A percentile compares a stretch with the other conserved stretches of the same genome.
phyloP scores from a whole-genome alignment of 1,140 invertebrate genomes.

The Microvelia longipes region DNA sequence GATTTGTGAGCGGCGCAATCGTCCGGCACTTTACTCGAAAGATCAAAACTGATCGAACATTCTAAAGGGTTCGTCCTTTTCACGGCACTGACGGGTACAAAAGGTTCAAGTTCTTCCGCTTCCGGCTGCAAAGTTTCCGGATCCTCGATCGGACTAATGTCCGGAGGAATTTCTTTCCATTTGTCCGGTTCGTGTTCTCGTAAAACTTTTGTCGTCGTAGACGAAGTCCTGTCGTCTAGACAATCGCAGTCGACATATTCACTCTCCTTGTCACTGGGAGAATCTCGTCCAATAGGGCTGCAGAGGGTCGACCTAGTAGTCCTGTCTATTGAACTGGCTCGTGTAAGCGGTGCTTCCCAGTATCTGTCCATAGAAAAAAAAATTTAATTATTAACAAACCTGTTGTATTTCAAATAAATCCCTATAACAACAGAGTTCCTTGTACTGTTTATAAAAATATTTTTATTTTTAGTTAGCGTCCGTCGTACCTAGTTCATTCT shows the following conservation, averaged over 20 bases:
- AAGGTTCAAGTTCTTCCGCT: neutral
- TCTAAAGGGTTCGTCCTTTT: neutral
- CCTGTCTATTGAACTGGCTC: neutral
- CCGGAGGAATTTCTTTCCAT: neutral
- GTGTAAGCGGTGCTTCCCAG: neutral
- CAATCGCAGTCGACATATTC: conserved; percentile 18
- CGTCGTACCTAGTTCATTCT: too few species aligned
- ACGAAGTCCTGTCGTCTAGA: conserved; percentile 10
- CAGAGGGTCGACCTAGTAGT: conserved; percentile 3
- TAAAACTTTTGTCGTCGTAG: neutral
- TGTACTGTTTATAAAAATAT: too few species aligned
- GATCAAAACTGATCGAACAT: neutral
- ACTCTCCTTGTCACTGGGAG: conserved; percentile 15
- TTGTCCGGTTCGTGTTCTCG: conserved; percentile 3
- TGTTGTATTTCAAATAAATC: too few species aligned
- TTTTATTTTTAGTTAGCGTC: too few species aligned
- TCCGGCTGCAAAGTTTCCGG: neutral
- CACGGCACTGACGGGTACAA: neutral
- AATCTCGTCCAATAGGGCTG: conserved; percentile 14
- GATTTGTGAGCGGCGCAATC: neutral
- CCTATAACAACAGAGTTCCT: too few species aligned
- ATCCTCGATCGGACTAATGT: neutral
- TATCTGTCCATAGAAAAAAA: neutral
- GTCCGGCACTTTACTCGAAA: neutral
- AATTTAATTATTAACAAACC: too few species aligned